Evolutionary conservation across 2,888 invertebrate species (phyloP).

Genomic region (Drosophila formosana): DNA sequence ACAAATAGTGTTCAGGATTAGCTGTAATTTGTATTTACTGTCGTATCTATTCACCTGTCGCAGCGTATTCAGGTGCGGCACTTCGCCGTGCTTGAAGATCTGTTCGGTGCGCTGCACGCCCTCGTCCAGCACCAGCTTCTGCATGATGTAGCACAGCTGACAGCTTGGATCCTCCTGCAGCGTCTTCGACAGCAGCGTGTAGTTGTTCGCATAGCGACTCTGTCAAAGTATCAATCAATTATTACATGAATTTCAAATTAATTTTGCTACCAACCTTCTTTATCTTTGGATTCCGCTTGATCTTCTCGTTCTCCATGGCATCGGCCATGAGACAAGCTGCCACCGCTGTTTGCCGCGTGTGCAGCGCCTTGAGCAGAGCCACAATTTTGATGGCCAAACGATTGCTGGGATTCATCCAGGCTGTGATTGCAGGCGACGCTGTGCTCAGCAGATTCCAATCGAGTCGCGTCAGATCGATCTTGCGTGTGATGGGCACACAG

Average conservation of each 20-base stretch:
- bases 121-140: conserved; percentile 92
- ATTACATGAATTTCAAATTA: not conserved
- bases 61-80: conserved; percentile 94
- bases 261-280: conserved; percentile 77
- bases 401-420: conserved; percentile 99
- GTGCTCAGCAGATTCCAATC: conserved; percentile 99
- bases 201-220: conserved; percentile 94
- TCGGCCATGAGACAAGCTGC: conserved; percentile 98
- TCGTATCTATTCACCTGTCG: conserved; percentile 88
- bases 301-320: conserved; percentile 94
- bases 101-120: conserved; percentile 92
- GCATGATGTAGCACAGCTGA: conserved; percentile 95
- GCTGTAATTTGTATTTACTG: not conserved
- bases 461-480: conserved; percentile 96
- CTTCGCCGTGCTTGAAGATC: conserved; percentile 92
- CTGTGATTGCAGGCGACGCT: conserved; percentile 97
- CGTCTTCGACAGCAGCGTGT: conserved; percentile 94
- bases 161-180: conserved; percentile 98
- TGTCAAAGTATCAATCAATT: conserved; percentile 81
- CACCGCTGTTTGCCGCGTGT: conserved; percentile 92
- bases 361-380: conserved; percentile 92
- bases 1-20: not conserved
- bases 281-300: conserved; percentile 85
- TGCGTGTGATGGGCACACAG: conserved; percentile 95
- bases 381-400: conserved; percentile 94